Percentiles rank a stretch among this genome's conserved stretches.
Evolutionary conservation across 2,113 vertebrate species (phyloP).

Genomic region (Triplophysa siluroides): DNA sequence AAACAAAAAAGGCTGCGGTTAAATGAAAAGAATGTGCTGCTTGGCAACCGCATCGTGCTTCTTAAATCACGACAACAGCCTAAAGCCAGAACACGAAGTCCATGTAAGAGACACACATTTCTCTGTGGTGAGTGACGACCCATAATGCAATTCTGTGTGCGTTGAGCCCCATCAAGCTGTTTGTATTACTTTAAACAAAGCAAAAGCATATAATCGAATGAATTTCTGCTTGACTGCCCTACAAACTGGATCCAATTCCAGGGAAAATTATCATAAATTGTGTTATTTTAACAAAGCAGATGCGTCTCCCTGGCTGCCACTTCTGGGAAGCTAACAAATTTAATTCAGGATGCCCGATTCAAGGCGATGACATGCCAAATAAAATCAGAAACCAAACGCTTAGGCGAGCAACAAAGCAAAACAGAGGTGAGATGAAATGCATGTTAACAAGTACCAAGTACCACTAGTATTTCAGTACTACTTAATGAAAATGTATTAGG

Average conservation of each 20-base stretch:
- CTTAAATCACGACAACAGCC: constrained; percentile 41
- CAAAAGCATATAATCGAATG: constrained; percentile 13
- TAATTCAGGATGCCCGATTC: background rate
- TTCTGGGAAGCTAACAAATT: background rate
- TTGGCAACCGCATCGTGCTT: constrained; percentile 44
- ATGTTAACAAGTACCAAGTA: background rate
- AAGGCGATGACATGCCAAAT: constrained; percentile 19
- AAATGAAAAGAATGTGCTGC: constrained; percentile 42
- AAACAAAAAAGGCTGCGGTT: constrained; percentile 17
- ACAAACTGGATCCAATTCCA: constrained; percentile 10
- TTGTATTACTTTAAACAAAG: constrained; percentile 20
- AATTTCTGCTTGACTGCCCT: constrained; percentile 16
- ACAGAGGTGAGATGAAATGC: background rate
- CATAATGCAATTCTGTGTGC: constrained; percentile 56
- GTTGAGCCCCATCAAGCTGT: background rate
- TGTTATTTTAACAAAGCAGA: background rate
- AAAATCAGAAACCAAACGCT: background rate
- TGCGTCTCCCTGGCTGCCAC: background rate
- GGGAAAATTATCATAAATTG: background rate
- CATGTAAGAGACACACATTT: constrained; percentile 27
- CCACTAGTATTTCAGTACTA: background rate
- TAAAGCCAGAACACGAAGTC: constrained; percentile 21
- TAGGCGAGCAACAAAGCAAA: background rate
- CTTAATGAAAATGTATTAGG: too few species aligned
- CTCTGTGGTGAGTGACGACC: constrained; percentile 48